Conservation (phyloP, 1,140 invertebrate species). For the Heliconius hermathena region DNA sequence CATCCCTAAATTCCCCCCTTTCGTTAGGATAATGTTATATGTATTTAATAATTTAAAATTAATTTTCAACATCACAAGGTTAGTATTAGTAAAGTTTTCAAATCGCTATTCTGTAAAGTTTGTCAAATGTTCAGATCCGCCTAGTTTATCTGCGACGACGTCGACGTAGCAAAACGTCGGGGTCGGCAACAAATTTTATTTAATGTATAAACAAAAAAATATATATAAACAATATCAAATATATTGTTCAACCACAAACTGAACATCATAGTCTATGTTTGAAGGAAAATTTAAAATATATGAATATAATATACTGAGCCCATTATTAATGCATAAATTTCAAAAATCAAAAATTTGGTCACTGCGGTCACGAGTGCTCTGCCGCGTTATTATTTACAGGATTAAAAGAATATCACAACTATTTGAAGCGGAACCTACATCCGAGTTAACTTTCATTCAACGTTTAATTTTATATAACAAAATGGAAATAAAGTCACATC, state of each 20-base stretch:
- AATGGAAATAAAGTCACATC: neutral
- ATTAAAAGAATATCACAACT: conserved; percentile 26
- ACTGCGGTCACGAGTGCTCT: conserved; percentile 19
- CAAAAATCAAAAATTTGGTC: conserved; percentile 20
- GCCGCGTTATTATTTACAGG: conserved; percentile 27
- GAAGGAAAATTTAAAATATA: neutral
- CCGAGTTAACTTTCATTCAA: neutral
- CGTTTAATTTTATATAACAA: neutral
- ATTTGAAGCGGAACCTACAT: conserved; percentile 6
- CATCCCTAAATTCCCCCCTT: too few species aligned
- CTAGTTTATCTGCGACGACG: neutral
- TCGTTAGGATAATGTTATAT: neutral
- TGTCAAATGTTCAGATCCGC: neutral
- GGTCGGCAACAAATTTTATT: too few species aligned
- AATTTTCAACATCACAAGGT: neutral
- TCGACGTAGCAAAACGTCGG: too few species aligned
- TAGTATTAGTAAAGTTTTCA: neutral
- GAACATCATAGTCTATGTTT: neutral
- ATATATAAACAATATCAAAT: neutral
- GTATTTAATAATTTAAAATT: too few species aligned
- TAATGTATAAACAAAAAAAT: neutral
- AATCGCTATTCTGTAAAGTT: neutral
- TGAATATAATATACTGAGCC: neutral
- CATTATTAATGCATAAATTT: conserved; percentile 2
- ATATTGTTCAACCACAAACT: neutral